Conservation (phyloP, 2,888 invertebrate genomes). For the Drosophila hamatofila region DNA sequence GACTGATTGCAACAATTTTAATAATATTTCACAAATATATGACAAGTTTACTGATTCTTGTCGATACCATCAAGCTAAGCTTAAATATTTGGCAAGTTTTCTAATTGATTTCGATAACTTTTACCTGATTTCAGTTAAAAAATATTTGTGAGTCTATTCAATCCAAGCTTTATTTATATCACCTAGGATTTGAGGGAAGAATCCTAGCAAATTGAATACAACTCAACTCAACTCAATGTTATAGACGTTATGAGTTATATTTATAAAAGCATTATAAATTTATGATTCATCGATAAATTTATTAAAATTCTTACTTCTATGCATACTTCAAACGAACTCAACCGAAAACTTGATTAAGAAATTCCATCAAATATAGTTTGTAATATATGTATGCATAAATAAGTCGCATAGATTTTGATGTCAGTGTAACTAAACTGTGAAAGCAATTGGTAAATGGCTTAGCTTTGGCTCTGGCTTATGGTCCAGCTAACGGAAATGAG, state of each 20-base stretch:
- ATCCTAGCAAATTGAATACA: too few species aligned
- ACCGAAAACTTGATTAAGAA: not conserved
- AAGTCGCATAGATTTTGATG: constrained; percentile 2
- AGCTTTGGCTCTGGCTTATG: constrained; percentile 3
- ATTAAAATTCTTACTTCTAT: too few species aligned
- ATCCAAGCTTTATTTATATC: too few species aligned
- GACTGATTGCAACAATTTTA: too few species aligned
- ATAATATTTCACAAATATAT: too few species aligned
- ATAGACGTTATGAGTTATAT: not conserved
- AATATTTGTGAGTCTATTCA: too few species aligned
- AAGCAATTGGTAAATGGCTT: constrained; percentile 9
- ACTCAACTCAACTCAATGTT: not conserved
- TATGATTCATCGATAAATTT: not conserved
- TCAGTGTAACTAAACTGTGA: constrained; percentile 3
- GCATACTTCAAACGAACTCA: too few species aligned
- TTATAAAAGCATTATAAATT: not conserved
- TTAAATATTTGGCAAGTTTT: too few species aligned
- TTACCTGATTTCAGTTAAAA: too few species aligned
- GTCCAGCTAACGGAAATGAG: constrained; percentile 67
- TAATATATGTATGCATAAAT: not conserved
- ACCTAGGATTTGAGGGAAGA: too few species aligned
- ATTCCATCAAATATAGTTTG: not conserved
- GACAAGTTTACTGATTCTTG: too few species aligned
- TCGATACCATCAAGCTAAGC: too few species aligned
- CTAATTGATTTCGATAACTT: not conserved